Evolutionary conservation across 2,113 vertebrate species (phyloP).

Genomic region (Pangasianodon hypophthalmus): DNA sequence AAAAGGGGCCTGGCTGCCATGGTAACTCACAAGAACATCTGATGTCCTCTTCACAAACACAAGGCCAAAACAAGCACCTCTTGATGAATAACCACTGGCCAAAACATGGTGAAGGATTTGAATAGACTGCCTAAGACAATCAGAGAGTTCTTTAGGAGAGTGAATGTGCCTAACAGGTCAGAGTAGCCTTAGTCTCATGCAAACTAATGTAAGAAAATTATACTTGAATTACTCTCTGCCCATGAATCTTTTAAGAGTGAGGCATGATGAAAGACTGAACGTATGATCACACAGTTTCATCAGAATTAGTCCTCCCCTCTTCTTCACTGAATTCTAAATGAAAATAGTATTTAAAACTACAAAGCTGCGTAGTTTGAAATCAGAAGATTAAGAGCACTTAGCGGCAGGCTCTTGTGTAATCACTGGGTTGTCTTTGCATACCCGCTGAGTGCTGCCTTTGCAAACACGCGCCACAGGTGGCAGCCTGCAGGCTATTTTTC

Average conservation of each 20-base stretch:
- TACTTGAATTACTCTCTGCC: neutral
- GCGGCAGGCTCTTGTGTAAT: conserved; percentile 29
- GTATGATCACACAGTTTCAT: neutral
- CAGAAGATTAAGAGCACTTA: conserved; percentile 29
- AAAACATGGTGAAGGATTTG: neutral
- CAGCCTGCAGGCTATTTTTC: conserved; percentile 33
- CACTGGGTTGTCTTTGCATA: conserved; percentile 22
- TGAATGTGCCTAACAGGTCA: neutral
- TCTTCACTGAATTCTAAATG: neutral
- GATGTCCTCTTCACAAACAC: conserved; percentile 25
- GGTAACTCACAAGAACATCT: conserved; percentile 49
- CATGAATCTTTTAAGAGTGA: conserved; percentile 7
- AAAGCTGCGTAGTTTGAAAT: neutral
- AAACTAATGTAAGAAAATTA: neutral
- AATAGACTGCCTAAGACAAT: neutral
- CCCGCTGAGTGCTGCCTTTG: conserved; percentile 30
- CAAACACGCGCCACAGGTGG: conserved; percentile 26
- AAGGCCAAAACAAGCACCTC: conserved; percentile 17
- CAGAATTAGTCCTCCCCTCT: neutral
- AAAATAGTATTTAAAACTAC: conserved; percentile 28
- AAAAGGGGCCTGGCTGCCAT: conserved; percentile 52
- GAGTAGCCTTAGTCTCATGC: neutral
- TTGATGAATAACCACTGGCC: neutral
- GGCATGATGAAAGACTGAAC: neutral
- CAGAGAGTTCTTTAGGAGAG: neutral